Percentiles rank a stretch among this genome's conserved stretches.
phyloP scores from a whole-genome alignment of 2,888 invertebrate species.

The Diplazon laetatorius region DNA sequence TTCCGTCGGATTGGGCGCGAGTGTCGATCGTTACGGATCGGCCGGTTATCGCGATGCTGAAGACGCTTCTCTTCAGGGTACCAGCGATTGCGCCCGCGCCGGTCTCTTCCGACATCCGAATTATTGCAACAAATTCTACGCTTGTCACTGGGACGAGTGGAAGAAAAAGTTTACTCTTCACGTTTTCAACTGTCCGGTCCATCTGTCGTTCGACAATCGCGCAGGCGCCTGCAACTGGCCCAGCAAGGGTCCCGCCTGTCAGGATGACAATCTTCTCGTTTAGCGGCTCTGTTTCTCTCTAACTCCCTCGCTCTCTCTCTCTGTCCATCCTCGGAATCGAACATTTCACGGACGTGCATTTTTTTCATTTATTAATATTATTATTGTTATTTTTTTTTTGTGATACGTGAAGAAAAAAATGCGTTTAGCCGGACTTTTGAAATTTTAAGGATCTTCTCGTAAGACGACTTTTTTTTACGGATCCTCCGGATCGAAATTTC shows the following conservation, averaged over 20 bases:
- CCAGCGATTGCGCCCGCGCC: slow-evolving; percentile 83
- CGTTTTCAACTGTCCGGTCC: slow-evolving; percentile 91
- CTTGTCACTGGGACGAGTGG: slow-evolving; percentile 91
- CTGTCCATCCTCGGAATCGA: neutral
- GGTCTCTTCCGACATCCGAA: slow-evolving; percentile 87
- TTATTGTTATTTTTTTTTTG: too few relatives aligned
- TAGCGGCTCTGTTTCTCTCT: slow-evolving; percentile 78
- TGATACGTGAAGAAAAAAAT: too few relatives aligned
- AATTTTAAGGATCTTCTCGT: too few relatives aligned
- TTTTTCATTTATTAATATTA: too few relatives aligned
- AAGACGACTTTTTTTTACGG: too few relatives aligned
- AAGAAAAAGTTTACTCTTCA: slow-evolving; percentile 90
- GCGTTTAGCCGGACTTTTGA: too few relatives aligned
- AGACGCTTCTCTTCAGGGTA: slow-evolving; percentile 83
- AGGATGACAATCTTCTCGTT: slow-evolving; percentile 87
- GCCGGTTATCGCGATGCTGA: slow-evolving; percentile 85
- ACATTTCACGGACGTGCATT: neutral
- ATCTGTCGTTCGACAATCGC: slow-evolving; percentile 89
- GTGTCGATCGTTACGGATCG: slow-evolving; percentile 86
- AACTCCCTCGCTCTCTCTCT: too few relatives aligned
- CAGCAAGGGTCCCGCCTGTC: slow-evolving; percentile 90
- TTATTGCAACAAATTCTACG: slow-evolving; percentile 92
- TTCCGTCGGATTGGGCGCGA: too few relatives aligned
- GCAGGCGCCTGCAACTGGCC: slow-evolving; percentile 93
- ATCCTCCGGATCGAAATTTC: too few relatives aligned